Evolutionary conservation across 1,140 invertebrate genomes (phyloP).

Genomic region (Diploscapter pachys): DNA sequence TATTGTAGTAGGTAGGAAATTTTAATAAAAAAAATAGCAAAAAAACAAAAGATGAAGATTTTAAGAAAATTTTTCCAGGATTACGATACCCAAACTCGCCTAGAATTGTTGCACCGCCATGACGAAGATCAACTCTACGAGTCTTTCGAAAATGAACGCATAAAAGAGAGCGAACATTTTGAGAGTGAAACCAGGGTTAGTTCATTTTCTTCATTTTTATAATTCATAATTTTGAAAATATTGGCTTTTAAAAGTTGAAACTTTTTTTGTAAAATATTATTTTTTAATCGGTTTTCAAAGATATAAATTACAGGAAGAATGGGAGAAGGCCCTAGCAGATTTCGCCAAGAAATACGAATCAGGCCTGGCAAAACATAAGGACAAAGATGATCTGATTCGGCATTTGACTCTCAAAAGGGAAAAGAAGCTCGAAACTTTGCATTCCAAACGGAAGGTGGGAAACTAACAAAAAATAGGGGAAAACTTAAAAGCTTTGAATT

Average conservation of each 20-base stretch:
- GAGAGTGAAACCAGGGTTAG: slow-evolving; percentile 64
- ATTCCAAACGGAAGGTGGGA: slow-evolving; percentile 64
- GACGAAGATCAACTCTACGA: slow-evolving; percentile 89
- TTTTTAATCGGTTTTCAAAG: slow-evolving; percentile 7
- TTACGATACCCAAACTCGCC: slow-evolving; percentile 81
- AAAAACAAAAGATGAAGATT: not conserved
- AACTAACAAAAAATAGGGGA: no score
- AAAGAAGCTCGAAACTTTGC: slow-evolving; percentile 85
- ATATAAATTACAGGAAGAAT: slow-evolving; percentile 75
- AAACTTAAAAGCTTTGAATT: slow-evolving; percentile 1
- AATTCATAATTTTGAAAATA: not conserved
- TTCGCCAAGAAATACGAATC: slow-evolving; percentile 82
- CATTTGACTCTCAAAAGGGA: slow-evolving; percentile 90
- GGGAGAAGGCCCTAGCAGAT: slow-evolving; percentile 87
- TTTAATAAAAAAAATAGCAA: not conserved
- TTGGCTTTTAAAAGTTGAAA: not conserved
- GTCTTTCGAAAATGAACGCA: slow-evolving; percentile 81
- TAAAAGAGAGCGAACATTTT: slow-evolving; percentile 82
- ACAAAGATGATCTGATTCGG: slow-evolving; percentile 78
- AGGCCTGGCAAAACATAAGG: slow-evolving; percentile 75
- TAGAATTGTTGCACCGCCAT: slow-evolving; percentile 89
- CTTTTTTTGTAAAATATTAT: slow-evolving; percentile 4
- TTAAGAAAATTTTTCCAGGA: slow-evolving; percentile 68
- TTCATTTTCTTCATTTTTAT: slow-evolving; percentile 20
- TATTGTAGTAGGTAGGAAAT: no score